Evolutionary conservation across 2,888 invertebrate species (phyloP), one percentile per base, ranked within the genome.

Genomic region (Eristalis tenax): DNA sequence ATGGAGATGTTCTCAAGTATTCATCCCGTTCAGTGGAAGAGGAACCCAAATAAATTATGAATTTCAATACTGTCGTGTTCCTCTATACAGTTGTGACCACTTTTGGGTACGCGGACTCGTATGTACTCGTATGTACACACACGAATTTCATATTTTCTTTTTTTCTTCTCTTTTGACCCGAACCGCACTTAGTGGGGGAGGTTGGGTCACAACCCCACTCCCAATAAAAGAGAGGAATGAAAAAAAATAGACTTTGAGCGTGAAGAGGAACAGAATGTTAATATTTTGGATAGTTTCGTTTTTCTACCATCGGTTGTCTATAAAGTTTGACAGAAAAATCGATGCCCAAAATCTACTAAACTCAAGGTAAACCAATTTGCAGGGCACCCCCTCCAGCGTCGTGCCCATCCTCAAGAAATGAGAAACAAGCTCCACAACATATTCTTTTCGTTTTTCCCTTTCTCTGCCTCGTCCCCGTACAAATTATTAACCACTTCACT

Each of bases 251-350:
- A 32, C 32, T 32, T 32, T 18, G 50, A 50, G 18, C 18, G 18
- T 50, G 50, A 50, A 50, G 18, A 50, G 50, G 50, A 50, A 50
- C 50, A 50, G 50, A 50, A 50, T 50, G 50, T 50, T 50, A 18
- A 50, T 50, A 8, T 50, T 50, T 50, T 50, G 5, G n/a, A 18
- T 50, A 18, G 50, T 18, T 50, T 18, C 35, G 50, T 66, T 70
- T 32, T 59, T 69, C 73, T 77, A 56, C 22, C 13, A 66, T 80
- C 56, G 69, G 75, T 63, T 56, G 71, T 71, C 75, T 76, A 66
- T 71, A 59, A 75, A 84, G 64, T 74, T 80, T 71, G 75, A 80
- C 75, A 78, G 76, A 82, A 86, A 86, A 83, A 83, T 86, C 86
- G 83, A 86, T 86, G 75, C 32, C 83, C 83, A 79, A 70, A 61